Evolutionary conservation across 2,797 vertebrate genomes (phyloP).

Genomic region (Hephaestus fuliginosus): DNA sequence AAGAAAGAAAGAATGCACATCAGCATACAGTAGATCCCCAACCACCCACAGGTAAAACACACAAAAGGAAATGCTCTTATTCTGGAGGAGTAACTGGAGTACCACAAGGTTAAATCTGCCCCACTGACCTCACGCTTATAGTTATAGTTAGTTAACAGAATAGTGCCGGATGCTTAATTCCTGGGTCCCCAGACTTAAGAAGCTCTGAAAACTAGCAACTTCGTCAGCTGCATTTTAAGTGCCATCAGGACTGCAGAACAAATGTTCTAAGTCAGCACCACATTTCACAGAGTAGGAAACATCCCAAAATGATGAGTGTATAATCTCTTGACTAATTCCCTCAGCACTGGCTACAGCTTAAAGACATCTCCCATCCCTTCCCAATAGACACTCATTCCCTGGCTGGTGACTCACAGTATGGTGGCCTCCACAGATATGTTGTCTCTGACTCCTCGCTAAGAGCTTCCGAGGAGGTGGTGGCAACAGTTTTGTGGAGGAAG

Average conservation of each 20-base stretch:
- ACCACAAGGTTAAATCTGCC: constrained; percentile 73
- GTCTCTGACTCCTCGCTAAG: constrained; percentile 79
- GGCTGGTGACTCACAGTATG: constrained; percentile 83
- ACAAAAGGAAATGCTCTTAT: constrained; percentile 19
- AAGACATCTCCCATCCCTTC: constrained; percentile 86
- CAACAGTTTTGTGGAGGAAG: constrained; percentile 79
- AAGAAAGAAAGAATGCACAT: constrained; percentile 29
- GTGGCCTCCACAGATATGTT: constrained; percentile 83
- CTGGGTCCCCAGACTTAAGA: constrained; percentile 82
- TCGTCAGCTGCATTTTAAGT: constrained; percentile 89
- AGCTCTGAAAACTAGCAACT: constrained; percentile 83
- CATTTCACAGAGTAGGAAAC: constrained; percentile 85
- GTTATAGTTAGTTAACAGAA: constrained; percentile 77
- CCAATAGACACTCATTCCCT: constrained; percentile 84
- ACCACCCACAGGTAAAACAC: constrained; percentile 38
- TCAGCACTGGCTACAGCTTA: constrained; percentile 87
- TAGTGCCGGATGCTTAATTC: constrained; percentile 77
- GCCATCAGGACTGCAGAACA: constrained; percentile 84
- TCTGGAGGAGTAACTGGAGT: constrained; percentile 52
- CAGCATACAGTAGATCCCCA: constrained; percentile 20
- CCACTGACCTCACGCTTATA: constrained; percentile 73
- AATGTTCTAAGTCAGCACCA: constrained; percentile 88
- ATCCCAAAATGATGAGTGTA: constrained; percentile 89
- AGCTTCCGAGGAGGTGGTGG: constrained; percentile 79
- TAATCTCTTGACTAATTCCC: constrained; percentile 91